phyloP scores from a whole-genome alignment of 2,797 vertebrate species.

The Helarctos malayanus region DNA sequence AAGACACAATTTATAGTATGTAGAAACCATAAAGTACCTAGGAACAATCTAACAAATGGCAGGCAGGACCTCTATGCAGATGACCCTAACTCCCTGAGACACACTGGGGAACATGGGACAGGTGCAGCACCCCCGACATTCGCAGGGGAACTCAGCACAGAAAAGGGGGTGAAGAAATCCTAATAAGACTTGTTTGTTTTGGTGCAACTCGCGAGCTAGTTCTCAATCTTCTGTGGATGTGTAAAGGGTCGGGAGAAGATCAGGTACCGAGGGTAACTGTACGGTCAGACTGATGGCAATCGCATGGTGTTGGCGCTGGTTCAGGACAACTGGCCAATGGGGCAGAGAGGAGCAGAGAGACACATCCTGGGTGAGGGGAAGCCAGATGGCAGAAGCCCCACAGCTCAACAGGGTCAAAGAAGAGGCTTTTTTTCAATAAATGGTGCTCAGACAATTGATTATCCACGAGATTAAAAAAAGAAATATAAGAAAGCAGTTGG shows the following conservation, averaged over 20 bases:
- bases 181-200: neutral
- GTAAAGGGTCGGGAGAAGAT: neutral
- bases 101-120: too few species aligned
- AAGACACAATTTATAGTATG: fast-evolving
- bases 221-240: neutral
- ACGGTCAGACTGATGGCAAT: neutral
- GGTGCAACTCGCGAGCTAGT: neutral
- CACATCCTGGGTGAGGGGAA: fast-evolving
- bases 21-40: neutral
- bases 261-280: too few species aligned
- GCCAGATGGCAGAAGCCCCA: neutral
- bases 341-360: neutral
- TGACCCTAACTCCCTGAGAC: neutral
- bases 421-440: neutral
- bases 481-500: neutral
- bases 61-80: neutral
- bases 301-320: fast-evolving
- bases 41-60: neutral
- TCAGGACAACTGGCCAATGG: neutral
- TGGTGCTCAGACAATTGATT: neutral
- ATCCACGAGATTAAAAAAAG: neutral
- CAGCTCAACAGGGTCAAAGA: neutral
- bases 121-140: neutral
- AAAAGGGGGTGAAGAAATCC: neutral
- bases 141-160: neutral